phyloP scores from a whole-genome alignment of 2,888 invertebrate genomes.

The Oxytorus armatus region DNA sequence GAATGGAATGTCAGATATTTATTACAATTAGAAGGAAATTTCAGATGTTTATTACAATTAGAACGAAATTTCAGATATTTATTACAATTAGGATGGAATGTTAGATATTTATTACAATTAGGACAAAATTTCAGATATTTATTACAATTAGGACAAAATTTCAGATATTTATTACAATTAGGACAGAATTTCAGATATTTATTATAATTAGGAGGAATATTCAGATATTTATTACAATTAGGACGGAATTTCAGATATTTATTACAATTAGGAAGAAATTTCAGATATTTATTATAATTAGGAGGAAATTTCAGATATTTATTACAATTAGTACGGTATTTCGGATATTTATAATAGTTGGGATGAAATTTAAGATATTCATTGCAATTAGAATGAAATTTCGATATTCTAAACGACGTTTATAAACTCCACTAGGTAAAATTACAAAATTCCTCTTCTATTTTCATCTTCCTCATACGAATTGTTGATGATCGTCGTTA shows the following conservation, averaged over 20 bases:
- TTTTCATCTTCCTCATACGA: background rate
- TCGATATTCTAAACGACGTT: too few relatives aligned
- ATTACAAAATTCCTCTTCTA: background rate
- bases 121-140: background rate
- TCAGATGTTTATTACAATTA: background rate
- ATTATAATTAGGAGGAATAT: too few relatives aligned
- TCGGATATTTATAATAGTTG: background rate
- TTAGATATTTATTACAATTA: too few relatives aligned
- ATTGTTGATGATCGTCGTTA: background rate
- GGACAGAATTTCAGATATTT: too few relatives aligned
- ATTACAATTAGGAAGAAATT: too few relatives aligned
- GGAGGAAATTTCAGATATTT: background rate
- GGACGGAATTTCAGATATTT: background rate
- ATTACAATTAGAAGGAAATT: too few relatives aligned
- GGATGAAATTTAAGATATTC: background rate
- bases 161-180: conserved; percentile 3
- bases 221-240: background rate
- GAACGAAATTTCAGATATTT: background rate
- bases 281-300: too few relatives aligned
- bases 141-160: too few relatives aligned
- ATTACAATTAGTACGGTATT: too few relatives aligned
- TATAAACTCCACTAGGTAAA: background rate
- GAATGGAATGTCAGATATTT: too few relatives aligned
- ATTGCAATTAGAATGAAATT: background rate
- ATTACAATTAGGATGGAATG: too few relatives aligned